A percentile compares a stretch with the other conserved stretches of the same genome.
These are phyloP conservation scores for Lampris megalopsis DNA, from an alignment of 2,113 vertebrate genomes.

Conservation along the genomic window DNA sequence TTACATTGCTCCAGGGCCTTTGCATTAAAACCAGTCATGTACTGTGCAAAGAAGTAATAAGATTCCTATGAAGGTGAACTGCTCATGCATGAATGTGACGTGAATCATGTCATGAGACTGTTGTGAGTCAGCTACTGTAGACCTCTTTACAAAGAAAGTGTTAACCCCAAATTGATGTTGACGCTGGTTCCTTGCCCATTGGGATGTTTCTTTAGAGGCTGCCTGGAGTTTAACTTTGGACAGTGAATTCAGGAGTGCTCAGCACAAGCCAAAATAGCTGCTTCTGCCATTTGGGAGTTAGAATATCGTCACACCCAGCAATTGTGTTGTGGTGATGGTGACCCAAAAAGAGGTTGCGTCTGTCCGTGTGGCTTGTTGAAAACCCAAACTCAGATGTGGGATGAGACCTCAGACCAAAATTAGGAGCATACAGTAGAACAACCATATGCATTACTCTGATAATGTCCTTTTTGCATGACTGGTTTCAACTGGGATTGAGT, in stretches of 20 bases:
- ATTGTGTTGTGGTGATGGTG: conserved; percentile 67
- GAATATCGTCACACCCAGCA: conserved; percentile 70
- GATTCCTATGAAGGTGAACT: not conserved
- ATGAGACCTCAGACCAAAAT: conserved; percentile 76
- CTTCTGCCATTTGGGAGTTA: conserved; percentile 45
- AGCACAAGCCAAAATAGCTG: conserved; percentile 60
- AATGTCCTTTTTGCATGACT: conserved; percentile 35
- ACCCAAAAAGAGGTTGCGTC: conserved; percentile 69
- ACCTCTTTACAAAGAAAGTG: conserved; percentile 11
- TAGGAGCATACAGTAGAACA: conserved; percentile 56
- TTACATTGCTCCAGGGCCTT: not conserved
- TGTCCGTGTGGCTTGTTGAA: conserved; percentile 65
- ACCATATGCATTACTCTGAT: conserved; percentile 40
- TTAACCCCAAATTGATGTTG: conserved; percentile 13
- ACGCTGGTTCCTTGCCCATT: not conserved
- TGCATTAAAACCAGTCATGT: not conserved
- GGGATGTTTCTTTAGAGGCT: conserved; percentile 20
- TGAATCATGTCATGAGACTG: not conserved
- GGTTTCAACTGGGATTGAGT: not conserved
- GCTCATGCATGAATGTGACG: not conserved
- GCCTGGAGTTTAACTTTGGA: conserved; percentile 22
- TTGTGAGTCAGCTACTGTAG: not conserved
- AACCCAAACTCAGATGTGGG: conserved; percentile 72
- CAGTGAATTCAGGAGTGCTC: conserved; percentile 22
- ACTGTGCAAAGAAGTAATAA: not conserved